phyloP scores from a whole-genome alignment of 2,888 invertebrate genomes.

The Coenonympha arcania region DNA sequence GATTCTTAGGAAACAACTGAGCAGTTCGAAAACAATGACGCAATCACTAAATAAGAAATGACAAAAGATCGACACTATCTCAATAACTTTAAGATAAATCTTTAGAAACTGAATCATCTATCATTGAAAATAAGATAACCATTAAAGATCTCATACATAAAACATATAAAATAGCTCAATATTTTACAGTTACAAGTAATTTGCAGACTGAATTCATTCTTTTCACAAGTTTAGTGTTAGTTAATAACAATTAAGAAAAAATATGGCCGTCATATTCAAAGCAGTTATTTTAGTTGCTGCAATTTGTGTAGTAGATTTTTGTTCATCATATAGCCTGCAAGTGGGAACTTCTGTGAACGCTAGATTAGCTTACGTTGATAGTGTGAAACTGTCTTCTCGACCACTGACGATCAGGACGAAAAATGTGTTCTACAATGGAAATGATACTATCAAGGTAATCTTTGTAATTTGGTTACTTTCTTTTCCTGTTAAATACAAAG shows the following conservation, averaged over 20 bases:
- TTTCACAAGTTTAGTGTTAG: neutral
- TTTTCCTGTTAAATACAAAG: too few relatives aligned
- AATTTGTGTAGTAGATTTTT: constrained; percentile 26
- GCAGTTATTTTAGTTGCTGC: neutral
- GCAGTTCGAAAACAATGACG: neutral
- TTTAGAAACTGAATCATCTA: neutral
- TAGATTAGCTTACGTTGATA: constrained; percentile 42
- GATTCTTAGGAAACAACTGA: neutral
- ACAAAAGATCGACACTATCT: neutral
- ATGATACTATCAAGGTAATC: constrained; percentile 48
- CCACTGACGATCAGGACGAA: constrained; percentile 48
- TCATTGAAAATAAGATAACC: neutral
- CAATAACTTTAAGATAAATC: constrained; percentile 3
- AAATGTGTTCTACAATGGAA: constrained; percentile 53
- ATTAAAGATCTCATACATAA: neutral
- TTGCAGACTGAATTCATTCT: neutral
- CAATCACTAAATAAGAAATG: neutral
- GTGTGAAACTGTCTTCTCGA: constrained; percentile 45
- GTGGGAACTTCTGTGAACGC: constrained; percentile 44
- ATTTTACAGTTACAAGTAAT: neutral
- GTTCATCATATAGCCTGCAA: constrained; percentile 37
- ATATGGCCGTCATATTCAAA: neutral
- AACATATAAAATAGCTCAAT: neutral
- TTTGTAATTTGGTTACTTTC: too few relatives aligned
- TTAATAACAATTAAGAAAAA: neutral